Conservation (phyloP, 2,888 invertebrate species). For the Phlogophora meticulosa region DNA sequence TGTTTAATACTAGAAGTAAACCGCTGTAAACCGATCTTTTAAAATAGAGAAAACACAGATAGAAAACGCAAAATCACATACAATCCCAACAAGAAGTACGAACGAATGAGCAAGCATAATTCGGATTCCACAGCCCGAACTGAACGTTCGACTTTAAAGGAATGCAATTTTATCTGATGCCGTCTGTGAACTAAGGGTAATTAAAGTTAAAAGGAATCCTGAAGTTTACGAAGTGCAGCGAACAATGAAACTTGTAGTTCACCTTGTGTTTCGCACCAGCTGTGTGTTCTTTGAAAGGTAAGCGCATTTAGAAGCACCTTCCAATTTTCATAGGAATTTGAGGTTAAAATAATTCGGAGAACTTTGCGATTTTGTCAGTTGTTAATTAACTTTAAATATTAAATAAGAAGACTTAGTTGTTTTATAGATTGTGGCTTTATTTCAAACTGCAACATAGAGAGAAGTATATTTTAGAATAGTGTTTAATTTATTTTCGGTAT, state of each 20-base stretch:
- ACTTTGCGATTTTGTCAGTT: not conserved
- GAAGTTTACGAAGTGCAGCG: conserved; percentile 66
- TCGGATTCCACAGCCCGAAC: conserved; percentile 55
- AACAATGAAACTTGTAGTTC: conserved; percentile 69
- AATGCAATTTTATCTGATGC: conserved; percentile 81
- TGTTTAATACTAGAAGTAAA: conserved; percentile 24
- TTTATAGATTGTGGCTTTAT: not conserved
- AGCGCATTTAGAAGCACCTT: conserved; percentile 23
- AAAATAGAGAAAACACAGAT: conserved; percentile 30
- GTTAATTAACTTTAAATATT: not conserved
- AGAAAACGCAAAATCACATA: conserved; percentile 54
- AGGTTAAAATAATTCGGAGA: not conserved
- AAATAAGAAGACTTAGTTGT: not conserved
- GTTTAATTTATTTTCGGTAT: too few species aligned
- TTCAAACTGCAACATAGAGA: not conserved
- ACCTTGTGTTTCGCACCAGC: conserved; percentile 54
- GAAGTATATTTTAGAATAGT: not conserved
- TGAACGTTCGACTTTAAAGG: conserved; percentile 61
- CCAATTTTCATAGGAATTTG: conserved; percentile 26
- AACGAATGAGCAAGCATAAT: conserved; percentile 63
- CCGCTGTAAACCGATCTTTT: conserved; percentile 9
- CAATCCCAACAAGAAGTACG: conserved; percentile 37
- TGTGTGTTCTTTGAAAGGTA: conserved; percentile 23
- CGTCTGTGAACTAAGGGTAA: conserved; percentile 72
- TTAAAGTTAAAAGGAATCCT: conserved; percentile 75